phyloP scores from a whole-genome alignment of 2,113 vertebrate genomes.

The Condylura cristata region DNA sequence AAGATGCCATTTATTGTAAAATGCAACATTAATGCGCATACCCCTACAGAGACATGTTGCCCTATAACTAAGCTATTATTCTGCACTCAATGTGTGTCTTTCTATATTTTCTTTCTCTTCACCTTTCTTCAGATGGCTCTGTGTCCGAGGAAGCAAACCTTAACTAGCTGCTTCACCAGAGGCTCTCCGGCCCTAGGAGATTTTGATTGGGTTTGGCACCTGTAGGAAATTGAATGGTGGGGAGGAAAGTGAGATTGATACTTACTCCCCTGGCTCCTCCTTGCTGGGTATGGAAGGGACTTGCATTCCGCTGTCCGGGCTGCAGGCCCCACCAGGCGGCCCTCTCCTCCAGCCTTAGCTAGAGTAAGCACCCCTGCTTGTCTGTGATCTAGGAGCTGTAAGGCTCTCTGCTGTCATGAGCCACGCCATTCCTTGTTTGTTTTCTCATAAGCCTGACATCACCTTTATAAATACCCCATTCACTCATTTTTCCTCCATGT shows the following conservation, averaged over 20 bases:
- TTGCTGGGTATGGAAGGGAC: not conserved
- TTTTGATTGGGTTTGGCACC: not conserved
- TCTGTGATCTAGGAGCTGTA: not conserved
- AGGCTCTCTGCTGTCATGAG: not conserved
- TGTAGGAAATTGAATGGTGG: not conserved
- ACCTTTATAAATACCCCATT: not conserved
- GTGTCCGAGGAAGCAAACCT: not conserved
- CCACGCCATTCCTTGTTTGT: not conserved
- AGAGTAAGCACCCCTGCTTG: not conserved
- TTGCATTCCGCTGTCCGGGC: not conserved
- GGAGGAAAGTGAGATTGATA: not conserved
- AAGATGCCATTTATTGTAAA: not conserved
- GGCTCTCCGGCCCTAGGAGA: not conserved
- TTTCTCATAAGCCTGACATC: not conserved
- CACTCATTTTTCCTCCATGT: not conserved
- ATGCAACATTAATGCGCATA: not conserved
- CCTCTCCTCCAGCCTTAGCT: not conserved
- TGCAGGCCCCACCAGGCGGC: not conserved
- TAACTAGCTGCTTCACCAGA: not conserved
- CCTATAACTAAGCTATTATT: not conserved
- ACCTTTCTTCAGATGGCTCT: not conserved
- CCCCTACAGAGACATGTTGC: not conserved
- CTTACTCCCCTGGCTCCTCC: not conserved
- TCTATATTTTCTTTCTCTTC: not conserved
- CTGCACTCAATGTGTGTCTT: not conserved